Percentiles rank a stretch among this genome's conserved stretches.
phyloP scores from a whole-genome alignment of 2,797 vertebrate genomes.

The Cyclura pinguis region DNA sequence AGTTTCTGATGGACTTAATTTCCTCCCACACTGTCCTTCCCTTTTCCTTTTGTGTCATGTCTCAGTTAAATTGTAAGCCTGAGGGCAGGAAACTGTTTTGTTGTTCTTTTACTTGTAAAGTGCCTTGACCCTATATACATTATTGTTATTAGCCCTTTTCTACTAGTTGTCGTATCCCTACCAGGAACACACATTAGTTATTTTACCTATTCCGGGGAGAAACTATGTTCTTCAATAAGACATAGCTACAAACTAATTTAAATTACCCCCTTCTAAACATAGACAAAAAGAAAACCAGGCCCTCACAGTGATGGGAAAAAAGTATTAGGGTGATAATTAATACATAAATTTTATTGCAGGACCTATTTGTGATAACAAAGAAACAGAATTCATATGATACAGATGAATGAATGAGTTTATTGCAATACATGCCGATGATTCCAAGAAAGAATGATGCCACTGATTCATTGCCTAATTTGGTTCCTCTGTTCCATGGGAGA shows the following conservation, averaged over 20 bases:
- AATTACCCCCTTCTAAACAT: background rate
- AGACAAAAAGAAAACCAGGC: background rate
- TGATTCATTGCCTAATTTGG: background rate
- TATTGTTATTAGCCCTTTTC: too few relatives aligned
- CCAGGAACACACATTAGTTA: too few relatives aligned
- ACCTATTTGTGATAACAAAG: background rate
- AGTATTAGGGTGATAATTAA: background rate
- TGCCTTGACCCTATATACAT: too few relatives aligned
- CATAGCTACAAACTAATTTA: background rate
- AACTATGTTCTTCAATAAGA: background rate
- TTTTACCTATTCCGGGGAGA: background rate
- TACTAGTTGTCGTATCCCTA: too few relatives aligned
- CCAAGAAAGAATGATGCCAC: background rate
- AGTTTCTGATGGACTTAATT: too few relatives aligned
- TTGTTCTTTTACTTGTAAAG: too few relatives aligned
- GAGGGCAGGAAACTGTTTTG: too few relatives aligned
- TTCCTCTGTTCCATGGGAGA: background rate
- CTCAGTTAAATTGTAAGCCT: too few relatives aligned
- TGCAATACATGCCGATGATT: background rate
- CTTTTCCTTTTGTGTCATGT: too few relatives aligned
- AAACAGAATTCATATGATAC: background rate
- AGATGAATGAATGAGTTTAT: background rate
- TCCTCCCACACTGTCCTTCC: too few relatives aligned
- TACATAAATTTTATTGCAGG: background rate
- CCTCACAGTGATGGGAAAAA: background rate